phyloP scores from a whole-genome alignment of 2,113 vertebrate genomes.

The Lontra canadensis region DNA sequence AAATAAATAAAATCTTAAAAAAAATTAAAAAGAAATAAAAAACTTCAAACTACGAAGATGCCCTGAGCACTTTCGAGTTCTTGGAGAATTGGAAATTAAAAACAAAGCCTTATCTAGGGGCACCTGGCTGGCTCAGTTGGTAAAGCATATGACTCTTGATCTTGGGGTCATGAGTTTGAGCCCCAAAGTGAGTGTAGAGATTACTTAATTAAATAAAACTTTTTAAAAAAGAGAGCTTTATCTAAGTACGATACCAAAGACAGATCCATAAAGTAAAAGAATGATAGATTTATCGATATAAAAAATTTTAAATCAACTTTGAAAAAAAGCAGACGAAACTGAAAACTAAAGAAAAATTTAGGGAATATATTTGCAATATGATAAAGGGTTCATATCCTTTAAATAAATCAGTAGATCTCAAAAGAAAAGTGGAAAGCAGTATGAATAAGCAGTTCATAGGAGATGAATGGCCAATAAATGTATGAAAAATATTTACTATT shows the following conservation, averaged over 20 bases:
- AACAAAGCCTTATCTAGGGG: not conserved
- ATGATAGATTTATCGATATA: not conserved
- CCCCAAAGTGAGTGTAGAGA: not conserved
- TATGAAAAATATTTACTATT: conserved; percentile 9
- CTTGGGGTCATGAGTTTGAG: not conserved
- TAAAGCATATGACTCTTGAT: not conserved
- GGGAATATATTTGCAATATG: not conserved
- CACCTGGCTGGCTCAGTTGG: not conserved
- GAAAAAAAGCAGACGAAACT: not conserved
- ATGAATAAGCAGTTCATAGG: not conserved
- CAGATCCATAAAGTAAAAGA: conserved; percentile 26
- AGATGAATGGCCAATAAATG: not conserved
- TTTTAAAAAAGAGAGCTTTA: not conserved
- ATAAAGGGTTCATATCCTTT: not conserved
- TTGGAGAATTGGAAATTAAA: conserved; percentile 7
- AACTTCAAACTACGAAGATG: not conserved
- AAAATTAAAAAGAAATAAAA: not conserved
- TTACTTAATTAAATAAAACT: not conserved
- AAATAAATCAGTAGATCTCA: not conserved
- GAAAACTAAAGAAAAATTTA: not conserved
- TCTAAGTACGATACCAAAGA: not conserved
- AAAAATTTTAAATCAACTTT: not conserved
- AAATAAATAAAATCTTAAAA: no score
- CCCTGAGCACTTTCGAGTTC: not conserved
- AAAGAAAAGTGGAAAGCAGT: not conserved